phyloP scores from a whole-genome alignment of 2,888 invertebrate species.

The Bedellia somnulentella region DNA sequence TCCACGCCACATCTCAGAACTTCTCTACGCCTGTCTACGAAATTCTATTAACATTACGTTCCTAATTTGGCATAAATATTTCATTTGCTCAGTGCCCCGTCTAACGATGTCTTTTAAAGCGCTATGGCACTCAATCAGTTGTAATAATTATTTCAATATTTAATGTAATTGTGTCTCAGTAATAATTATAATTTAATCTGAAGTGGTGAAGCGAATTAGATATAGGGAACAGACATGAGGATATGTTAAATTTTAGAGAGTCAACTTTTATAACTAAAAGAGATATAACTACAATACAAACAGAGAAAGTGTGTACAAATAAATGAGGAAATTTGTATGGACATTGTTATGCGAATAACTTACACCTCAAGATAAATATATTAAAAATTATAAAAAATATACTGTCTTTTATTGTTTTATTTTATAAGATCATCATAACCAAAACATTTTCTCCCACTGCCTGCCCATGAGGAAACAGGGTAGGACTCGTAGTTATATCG shows the following conservation, averaged over 20 bases:
- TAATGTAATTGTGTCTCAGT: conserved; percentile 54
- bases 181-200: conserved; percentile 44
- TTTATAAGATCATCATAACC: too few species aligned
- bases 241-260: conserved; percentile 59
- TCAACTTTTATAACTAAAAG: conserved; percentile 49
- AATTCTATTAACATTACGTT: too few species aligned
- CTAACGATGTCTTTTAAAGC: background rate
- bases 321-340: conserved; percentile 61
- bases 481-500: too few species aligned
- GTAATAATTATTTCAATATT: too few species aligned
- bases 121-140: too few species aligned
- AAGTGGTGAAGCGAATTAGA: conserved; percentile 55
- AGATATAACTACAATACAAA: conserved; percentile 52
- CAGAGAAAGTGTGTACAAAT: conserved; percentile 55
- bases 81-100: conserved; percentile 22
- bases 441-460: too few species aligned
- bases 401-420: conserved; percentile 41
- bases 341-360: conserved; percentile 62
- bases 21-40: too few species aligned
- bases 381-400: conserved; percentile 24
- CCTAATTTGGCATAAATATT: too few species aligned
- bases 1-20: background rate
- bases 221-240: conserved; percentile 59
- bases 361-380: conserved; percentile 60
- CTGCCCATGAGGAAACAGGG: too few species aligned